Evolutionary conservation across 2,113 vertebrate species (phyloP), one percentile per base, ranked within the genome.

Genomic region (Agapornis roseicollis): DNA sequence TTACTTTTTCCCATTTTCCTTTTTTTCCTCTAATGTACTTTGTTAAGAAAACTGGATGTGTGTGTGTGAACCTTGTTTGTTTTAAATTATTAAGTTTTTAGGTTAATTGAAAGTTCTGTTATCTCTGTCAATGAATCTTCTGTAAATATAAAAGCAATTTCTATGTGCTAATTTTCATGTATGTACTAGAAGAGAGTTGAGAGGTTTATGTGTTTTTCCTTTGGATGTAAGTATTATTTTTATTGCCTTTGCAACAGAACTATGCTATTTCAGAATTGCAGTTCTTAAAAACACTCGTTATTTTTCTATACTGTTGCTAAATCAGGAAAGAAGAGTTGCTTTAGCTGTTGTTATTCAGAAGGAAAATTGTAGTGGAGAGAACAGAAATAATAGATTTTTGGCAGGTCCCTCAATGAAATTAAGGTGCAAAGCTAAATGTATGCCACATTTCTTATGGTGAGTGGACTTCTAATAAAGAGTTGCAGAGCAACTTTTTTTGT

Each of bases 111-210:
- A 86, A 79, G 8, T 63, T 88, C 25, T 94, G 13, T 92, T 4
- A 27, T 60, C 7, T 89, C 50, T 86, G 42, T 79, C 90, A 77
- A 50, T 35, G 8, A 86, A 17, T 33, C 23, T 61, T 72, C 23
- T 61, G 8, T 50, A 80, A 18, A 74, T 13, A 42, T 25, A 69
- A 71, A 76, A 61, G 37, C 15, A 35, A 7, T 76, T 80, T 69
- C 18, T 37, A 0, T 69, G 17, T 55, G 46, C n/a, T 0, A 0
- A 76, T 93, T 85, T 58, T 47, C 42, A 66, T 63, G 8, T 73
- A 49, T 80, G 37, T 15, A 16, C 19, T 74, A 42, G 25, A 80
- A 79, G n/a, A 66, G 17, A 84, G 42, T 53, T 11, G 25, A 49
- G 37, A 56, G 23, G 8, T n/a, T 65, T 83, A 6, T 50, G 19